Base-by-base conservation (phyloP, 2,113 vertebrate genomes). In the Cyanoderma ruficeps region DNA sequence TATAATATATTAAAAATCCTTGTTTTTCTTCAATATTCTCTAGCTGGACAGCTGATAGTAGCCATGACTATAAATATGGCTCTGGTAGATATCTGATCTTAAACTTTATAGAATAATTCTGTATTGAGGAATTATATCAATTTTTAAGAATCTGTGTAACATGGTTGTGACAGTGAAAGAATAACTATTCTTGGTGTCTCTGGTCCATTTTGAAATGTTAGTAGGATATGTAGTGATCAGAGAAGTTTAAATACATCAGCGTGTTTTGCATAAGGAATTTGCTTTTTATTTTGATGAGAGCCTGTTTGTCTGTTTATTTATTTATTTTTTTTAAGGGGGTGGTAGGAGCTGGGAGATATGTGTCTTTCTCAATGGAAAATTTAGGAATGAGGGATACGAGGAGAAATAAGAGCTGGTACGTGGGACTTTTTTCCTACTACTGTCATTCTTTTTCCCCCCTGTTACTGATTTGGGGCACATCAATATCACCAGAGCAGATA, bases 1-100 rank as follows among this genome's bases (percentile, higher is more conserved):
- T 96, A 94, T 97, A 91, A 97, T 98, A 97, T 98, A 98, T 98
- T 98, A 98, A 98, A 98, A 98, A 97, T 87, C 94, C 96, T 97
- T 98, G 89, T 72, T 98, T 98, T 98, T 98, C 94, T 97, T 98
- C 97, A 98, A 98, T 98, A 98, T 97, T 97, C 94, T 96, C 93
- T 97, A 95, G 65, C 93, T 95, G 98, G 98, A 98, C 97, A 98
- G 96, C 97, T 98, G 98, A 98, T 98, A 98, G 98, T 98, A 98
- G 97, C 97, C 97, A 98, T 98, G 98, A 97, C 98, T 98, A 98
- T 98, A 98, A 98, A 98, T 98, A 96, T 81, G 87, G 87, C 83
- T 98, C 90, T 94, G 69, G 92, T 79, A 91, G 97, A 97, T 98
- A 98, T 98, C 98, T 98, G 98, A 98, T 98, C 93, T 97, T 97